Conservation (phyloP, 1,140 invertebrate species). For the Drosophila grimshawi region DNA sequence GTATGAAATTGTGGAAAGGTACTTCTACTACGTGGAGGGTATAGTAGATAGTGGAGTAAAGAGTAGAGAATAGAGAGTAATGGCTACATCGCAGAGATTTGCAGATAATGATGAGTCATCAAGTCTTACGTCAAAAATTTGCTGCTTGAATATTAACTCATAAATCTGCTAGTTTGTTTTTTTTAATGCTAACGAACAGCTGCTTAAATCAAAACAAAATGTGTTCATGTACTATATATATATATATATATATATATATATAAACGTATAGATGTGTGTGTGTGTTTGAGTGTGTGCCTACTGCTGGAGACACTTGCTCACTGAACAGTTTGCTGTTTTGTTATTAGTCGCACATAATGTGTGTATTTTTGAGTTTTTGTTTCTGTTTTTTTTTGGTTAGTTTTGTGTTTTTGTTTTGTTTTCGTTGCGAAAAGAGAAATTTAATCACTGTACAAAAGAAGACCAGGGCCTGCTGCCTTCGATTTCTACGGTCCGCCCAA, state of each 20-base stretch:
- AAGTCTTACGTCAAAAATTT: conserved; percentile 1
- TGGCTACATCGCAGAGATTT: conserved; percentile 41
- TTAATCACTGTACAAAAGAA: conserved; percentile 72
- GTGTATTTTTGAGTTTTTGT: conserved; percentile 31
- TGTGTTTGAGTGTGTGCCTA: conserved; percentile 20
- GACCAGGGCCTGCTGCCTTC: not conserved
- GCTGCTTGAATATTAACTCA: conserved; percentile 12
- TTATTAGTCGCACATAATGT: conserved; percentile 48
- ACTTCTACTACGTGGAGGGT: not conserved
- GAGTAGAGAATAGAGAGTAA: conserved; percentile 10
- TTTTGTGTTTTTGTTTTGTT: conserved; percentile 49
- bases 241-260: conserved; percentile 20
- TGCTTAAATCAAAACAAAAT: conserved; percentile 31
- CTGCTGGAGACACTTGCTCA: not conserved
- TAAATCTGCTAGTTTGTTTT: conserved; percentile 20
- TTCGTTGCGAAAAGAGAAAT: conserved; percentile 66
- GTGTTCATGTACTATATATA: not conserved
- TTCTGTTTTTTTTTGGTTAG: conserved; percentile 52
- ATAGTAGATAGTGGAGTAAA: not conserved
- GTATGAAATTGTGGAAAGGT: conserved; percentile 4
- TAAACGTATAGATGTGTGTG: conserved; percentile 13
- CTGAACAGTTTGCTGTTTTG: conserved; percentile 29
- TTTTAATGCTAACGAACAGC: conserved; percentile 31
- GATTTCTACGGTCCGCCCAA: conserved; percentile 65
- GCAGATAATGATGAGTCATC: conserved; percentile 16